phyloP scores from a whole-genome alignment of 2,113 vertebrate species.

The Bubo blakistoni region DNA sequence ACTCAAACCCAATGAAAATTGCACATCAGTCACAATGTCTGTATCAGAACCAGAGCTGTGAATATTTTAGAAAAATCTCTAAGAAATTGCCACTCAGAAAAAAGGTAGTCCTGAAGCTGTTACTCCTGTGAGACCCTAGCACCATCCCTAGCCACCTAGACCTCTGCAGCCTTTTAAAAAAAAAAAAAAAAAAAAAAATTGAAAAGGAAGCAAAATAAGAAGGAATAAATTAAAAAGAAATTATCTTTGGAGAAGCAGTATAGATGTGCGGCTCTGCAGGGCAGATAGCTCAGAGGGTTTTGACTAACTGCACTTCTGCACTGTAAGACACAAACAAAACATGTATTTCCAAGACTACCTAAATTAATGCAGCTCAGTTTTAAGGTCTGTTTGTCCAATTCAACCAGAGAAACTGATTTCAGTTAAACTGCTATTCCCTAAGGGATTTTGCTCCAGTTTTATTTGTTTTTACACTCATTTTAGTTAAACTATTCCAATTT shows the following conservation, averaged over 20 bases:
- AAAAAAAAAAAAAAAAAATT: neutral
- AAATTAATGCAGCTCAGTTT: neutral
- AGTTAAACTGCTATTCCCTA: neutral
- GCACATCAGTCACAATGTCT: slow-evolving; percentile 11
- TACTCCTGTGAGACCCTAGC: neutral
- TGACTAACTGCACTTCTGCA: neutral
- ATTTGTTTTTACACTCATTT: neutral
- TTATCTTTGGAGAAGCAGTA: neutral
- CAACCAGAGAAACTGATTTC: neutral
- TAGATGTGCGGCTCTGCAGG: neutral
- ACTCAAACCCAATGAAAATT: slow-evolving; percentile 17
- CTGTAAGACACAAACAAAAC: neutral
- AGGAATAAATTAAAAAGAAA: neutral
- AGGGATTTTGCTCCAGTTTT: neutral
- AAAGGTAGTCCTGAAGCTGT: neutral
- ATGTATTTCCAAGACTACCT: neutral
- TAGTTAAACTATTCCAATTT: neutral
- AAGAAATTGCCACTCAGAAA: neutral
- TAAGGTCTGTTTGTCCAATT: neutral
- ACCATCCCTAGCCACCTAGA: rapidly evolving
- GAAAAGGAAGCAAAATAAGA: neutral
- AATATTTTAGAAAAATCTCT: neutral
- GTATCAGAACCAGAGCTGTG: neutral
- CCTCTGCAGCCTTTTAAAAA: neutral
- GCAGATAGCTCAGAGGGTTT: neutral